These are phyloP conservation scores for Molanna angustata DNA, from an alignment of 2,888 invertebrate species.

Conservation along the genomic window DNA sequence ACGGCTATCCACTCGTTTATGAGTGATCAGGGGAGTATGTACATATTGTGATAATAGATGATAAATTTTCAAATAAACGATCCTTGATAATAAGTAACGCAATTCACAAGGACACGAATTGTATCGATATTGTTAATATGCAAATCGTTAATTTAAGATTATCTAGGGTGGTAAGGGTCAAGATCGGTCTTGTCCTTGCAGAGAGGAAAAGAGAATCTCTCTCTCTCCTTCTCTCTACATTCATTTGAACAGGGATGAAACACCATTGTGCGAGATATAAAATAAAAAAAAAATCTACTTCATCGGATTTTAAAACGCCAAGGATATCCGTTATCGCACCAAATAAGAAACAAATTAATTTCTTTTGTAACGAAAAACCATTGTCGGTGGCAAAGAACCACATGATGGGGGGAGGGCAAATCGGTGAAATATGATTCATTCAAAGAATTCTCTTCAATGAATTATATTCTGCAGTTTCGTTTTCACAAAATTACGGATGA, in stretches of 20 bases:
- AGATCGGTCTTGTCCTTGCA: neutral
- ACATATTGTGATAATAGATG: too few relatives aligned
- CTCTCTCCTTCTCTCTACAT: too few relatives aligned
- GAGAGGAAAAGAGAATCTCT: neutral
- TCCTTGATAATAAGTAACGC: too few relatives aligned
- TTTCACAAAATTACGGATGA: neutral
- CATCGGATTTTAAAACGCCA: constrained; percentile 21
- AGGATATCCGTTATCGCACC: constrained; percentile 21
- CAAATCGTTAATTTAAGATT: too few relatives aligned
- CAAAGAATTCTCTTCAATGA: neutral
- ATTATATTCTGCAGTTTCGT: neutral
- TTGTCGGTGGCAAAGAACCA: too few relatives aligned
- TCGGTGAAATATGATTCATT: neutral
- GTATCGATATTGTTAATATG: too few relatives aligned
- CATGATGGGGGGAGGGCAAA: neutral
- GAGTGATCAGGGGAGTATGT: too few relatives aligned
- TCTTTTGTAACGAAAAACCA: constrained; percentile 11
- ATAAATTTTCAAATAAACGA: too few relatives aligned
- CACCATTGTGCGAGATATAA: constrained; percentile 17
- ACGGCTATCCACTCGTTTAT: too few relatives aligned
- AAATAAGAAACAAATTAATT: constrained; percentile 24
- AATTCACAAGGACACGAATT: too few relatives aligned
- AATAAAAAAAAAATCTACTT: constrained; percentile 28
- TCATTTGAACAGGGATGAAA: too few relatives aligned
- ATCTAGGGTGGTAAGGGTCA: too few relatives aligned